These are phyloP conservation scores for Masticophis lateralis DNA, from an alignment of 2,797 vertebrate genomes.

Conservation along the genomic window DNA sequence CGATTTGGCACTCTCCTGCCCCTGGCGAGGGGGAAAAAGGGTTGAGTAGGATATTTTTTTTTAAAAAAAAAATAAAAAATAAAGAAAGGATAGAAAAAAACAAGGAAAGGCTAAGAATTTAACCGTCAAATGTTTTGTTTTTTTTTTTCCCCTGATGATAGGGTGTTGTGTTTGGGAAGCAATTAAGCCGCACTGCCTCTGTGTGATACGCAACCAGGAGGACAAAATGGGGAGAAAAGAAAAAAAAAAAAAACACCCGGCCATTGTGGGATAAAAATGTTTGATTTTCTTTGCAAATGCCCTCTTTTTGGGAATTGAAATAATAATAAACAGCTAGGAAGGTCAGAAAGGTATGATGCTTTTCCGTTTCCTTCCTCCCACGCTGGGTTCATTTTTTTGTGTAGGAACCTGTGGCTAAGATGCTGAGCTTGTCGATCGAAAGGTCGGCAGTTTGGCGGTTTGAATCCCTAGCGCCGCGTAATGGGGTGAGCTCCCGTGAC, in stretches of 20 bases:
- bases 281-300: slow-evolving; percentile 27
- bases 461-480: too few species aligned
- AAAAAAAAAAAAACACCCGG: slow-evolving; percentile 7
- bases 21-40: slow-evolving; percentile 50
- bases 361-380: not conserved
- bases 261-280: slow-evolving; percentile 30
- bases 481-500: too few species aligned
- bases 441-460: too few species aligned
- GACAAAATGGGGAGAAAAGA: slow-evolving; percentile 41
- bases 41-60: slow-evolving; percentile 19
- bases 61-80: too few species aligned
- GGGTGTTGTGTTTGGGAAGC: slow-evolving; percentile 62
- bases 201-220: slow-evolving; percentile 56
- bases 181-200: slow-evolving; percentile 63
- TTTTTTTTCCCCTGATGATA: slow-evolving; percentile 28
- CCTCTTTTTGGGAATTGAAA: slow-evolving; percentile 3
- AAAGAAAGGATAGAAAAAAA: not conserved
- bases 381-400: too few species aligned
- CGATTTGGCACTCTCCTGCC: slow-evolving; percentile 55
- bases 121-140: slow-evolving; percentile 64
- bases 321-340: slow-evolving; percentile 14
- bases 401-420: not conserved
- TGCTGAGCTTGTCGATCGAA: too few species aligned
- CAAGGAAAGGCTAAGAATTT: slow-evolving; percentile 31
- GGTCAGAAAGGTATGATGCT: not conserved